These are phyloP conservation scores for Amphiprion percula DNA, from an alignment of 2,113 vertebrate genomes.

Conservation along the genomic window DNA sequence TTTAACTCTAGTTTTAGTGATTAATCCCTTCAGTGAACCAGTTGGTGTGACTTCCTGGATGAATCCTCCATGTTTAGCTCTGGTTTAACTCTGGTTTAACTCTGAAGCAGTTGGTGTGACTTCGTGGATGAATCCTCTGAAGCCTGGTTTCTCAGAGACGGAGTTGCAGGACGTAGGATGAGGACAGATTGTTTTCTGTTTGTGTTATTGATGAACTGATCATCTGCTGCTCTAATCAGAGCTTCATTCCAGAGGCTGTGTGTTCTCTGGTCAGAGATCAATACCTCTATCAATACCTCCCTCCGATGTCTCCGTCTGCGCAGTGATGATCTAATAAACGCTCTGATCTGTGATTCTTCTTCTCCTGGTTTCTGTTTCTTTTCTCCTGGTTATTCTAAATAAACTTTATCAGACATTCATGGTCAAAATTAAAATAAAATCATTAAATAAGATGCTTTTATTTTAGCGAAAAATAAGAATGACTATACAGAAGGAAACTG, in stretches of 20 bases:
- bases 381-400: too few species aligned
- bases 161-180: not conserved
- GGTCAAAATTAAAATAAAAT: too few species aligned
- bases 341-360: not conserved
- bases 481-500: too few species aligned
- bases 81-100: too few species aligned
- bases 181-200: constrained; percentile 63
- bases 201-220: constrained; percentile 67
- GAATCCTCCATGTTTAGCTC: too few species aligned
- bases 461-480: too few species aligned
- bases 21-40: too few species aligned
- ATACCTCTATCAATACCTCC: constrained; percentile 21
- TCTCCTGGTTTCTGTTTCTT: not conserved
- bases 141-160: not conserved
- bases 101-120: not conserved
- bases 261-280: constrained; percentile 57
- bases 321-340: constrained; percentile 54
- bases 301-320: not conserved
- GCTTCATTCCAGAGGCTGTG: constrained; percentile 54
- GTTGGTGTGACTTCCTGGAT: too few species aligned
- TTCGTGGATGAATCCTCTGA: constrained; percentile 27
- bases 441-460: too few species aligned
- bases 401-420: too few species aligned
- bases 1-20: too few species aligned
- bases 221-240: constrained; percentile 52